Evolutionary conservation across 2,113 vertebrate species (phyloP), one percentile per base, ranked within the genome.

Genomic region (Agapornis roseicollis): DNA sequence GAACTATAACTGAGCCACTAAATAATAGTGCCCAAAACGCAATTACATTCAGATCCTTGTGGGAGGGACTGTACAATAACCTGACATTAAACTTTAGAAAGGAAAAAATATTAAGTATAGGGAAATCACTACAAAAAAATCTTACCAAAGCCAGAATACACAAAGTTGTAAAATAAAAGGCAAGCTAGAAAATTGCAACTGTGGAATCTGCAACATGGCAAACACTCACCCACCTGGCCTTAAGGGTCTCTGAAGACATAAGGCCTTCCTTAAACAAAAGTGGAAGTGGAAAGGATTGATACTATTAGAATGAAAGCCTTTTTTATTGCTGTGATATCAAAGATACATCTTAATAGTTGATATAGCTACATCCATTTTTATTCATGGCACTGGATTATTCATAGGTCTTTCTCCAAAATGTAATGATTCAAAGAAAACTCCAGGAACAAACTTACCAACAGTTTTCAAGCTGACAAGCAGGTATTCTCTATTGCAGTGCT

Each of bases 31-130:
- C 66, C 85, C 73, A 69, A 92, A 96, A 84, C 88, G 65, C 70
- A 93, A 92, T 86, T 96, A 53, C 73, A 84, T 87, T 97, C 77
- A 95, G 70, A 89, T 94, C 88, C 85, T 93, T 84, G 33, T 55
- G 77, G 85, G 80, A 90, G 44, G 61, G 83, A 72, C 44, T 73
- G 77, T 69, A 52, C 77, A 88, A 72, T 69, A 93, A 84, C 47
- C 20, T 42, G 61, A 31, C 68, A 49, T 79, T 46, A 90, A 84
- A 78, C 31, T 74, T 72, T 17, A 72, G 80, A 65, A 76, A 52
- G 17, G 44, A 73, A 76, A 85, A 84, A 72, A 7, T 86, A 77
- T 39, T 55, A 76, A 46, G 4, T 31, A 61, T 20, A 83, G 35
- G 68, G 53, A 85, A 85, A 85, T 80, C 11, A 17, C 20, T 72